Evolutionary conservation across 2,113 vertebrate species (phyloP).

Genomic region (Cottus gobio): DNA sequence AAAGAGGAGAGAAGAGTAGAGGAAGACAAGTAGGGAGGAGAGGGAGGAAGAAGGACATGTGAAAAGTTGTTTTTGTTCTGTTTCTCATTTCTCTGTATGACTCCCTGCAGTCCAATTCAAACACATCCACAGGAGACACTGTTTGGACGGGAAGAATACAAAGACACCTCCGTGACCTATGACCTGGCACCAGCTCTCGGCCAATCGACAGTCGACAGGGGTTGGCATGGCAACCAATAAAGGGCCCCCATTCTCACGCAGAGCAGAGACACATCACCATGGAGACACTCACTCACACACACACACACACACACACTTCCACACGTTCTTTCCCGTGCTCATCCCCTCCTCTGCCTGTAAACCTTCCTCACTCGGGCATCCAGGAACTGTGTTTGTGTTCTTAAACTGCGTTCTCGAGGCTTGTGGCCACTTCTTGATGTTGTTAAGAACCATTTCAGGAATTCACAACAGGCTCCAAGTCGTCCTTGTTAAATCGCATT

Average conservation of each 20-base stretch:
- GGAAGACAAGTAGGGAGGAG: not conserved
- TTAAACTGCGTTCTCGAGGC: slow-evolving; percentile 2
- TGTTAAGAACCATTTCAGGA: not conserved
- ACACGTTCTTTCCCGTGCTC: slow-evolving; percentile 47
- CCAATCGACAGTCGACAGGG: slow-evolving; percentile 64
- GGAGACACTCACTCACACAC: slow-evolving; percentile 66
- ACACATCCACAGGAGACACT: slow-evolving; percentile 25
- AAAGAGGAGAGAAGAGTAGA: slow-evolving; percentile 6
- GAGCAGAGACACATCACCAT: slow-evolving; percentile 80
- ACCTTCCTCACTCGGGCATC: slow-evolving; percentile 20
- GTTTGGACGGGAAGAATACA: slow-evolving; percentile 54
- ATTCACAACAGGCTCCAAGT: not conserved
- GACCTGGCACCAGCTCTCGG: slow-evolving; percentile 74
- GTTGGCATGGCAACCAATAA: slow-evolving; percentile 78
- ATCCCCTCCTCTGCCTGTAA: slow-evolving; percentile 40
- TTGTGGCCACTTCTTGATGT: not conserved
- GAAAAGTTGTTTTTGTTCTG: slow-evolving; percentile 27
- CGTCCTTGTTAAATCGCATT: slow-evolving; percentile 5
- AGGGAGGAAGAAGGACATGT: not conserved
- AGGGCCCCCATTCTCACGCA: slow-evolving; percentile 78
- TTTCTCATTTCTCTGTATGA: slow-evolving; percentile 20
- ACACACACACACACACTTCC: slow-evolving; percentile 41
- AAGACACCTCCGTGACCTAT: slow-evolving; percentile 77
- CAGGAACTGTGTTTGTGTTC: not conserved
- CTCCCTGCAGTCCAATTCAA: slow-evolving; percentile 5